Conservation (phyloP, 2,888 invertebrate species). For the Lacanobia oleracea region DNA sequence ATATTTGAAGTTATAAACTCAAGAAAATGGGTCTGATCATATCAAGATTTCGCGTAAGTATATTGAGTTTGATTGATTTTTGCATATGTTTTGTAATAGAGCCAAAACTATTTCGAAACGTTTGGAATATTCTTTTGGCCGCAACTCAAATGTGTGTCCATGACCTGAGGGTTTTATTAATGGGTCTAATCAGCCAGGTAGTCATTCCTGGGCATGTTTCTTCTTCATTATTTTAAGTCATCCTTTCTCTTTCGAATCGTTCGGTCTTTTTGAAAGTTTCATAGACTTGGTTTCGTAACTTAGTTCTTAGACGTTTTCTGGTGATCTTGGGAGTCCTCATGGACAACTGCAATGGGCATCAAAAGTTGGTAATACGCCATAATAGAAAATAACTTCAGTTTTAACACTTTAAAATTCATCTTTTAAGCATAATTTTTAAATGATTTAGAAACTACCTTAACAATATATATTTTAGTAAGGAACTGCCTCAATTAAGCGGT, state of each 20-base stretch:
- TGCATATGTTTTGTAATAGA: constrained; percentile 76
- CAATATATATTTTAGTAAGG: neutral
- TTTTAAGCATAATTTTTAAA: constrained; percentile 2
- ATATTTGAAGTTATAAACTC: constrained; percentile 60
- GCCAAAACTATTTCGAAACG: constrained; percentile 86
- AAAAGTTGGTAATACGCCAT: constrained; percentile 40
- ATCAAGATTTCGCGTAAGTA: constrained; percentile 93
- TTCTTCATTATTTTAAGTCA: constrained; percentile 22
- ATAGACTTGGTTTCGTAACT: neutral
- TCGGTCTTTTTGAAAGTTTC: constrained; percentile 36
- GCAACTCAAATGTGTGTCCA: constrained; percentile 82
- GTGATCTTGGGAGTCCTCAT: constrained; percentile 38
- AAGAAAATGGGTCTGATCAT: constrained; percentile 92
- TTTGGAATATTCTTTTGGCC: constrained; percentile 81
- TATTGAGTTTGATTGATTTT: constrained; percentile 67
- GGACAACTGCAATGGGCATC: constrained; percentile 34
- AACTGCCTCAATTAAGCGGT: neutral
- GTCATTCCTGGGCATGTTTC: constrained; percentile 34
- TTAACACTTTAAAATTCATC: constrained; percentile 1
- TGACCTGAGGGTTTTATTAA: constrained; percentile 75
- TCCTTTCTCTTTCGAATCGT: constrained; percentile 42
- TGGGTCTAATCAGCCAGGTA: constrained; percentile 44
- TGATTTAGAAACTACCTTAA: neutral
- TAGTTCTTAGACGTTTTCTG: neutral
- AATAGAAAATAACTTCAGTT: neutral